These are phyloP conservation scores for Globodera ellingtonae DNA, from an alignment of 1,140 invertebrate genomes.

Conservation along the genomic window DNA sequence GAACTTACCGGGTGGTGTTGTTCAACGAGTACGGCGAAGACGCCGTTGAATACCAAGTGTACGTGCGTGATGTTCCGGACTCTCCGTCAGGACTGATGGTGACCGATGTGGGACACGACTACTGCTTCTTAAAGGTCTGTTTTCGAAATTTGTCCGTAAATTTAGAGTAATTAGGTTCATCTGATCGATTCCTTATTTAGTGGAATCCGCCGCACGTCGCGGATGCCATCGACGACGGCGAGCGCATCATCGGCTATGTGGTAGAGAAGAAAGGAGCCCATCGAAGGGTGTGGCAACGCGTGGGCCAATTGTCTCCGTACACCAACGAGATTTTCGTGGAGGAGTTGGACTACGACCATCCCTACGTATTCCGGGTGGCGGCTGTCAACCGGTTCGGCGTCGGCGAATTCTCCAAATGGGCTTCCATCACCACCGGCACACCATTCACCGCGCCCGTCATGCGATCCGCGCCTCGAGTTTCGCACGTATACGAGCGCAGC, in stretches of 20 bases:
- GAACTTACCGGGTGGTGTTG: constrained; percentile 84
- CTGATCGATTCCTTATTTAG: constrained; percentile 65
- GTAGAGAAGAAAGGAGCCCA: constrained; percentile 75
- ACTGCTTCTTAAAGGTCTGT: constrained; percentile 68
- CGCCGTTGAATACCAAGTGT: constrained; percentile 71
- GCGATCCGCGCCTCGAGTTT: constrained; percentile 39
- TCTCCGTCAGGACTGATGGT: constrained; percentile 86
- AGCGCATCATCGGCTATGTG: constrained; percentile 89
- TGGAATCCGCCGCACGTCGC: constrained; percentile 83
- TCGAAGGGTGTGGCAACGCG: constrained; percentile 50
- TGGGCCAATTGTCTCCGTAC: constrained; percentile 49
- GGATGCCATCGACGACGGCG: constrained; percentile 79
- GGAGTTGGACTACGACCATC: constrained; percentile 59
- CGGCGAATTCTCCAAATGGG: constrained; percentile 51
- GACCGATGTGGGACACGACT: constrained; percentile 92
- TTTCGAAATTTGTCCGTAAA: not conserved
- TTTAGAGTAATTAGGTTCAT: not conserved
- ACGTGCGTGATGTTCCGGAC: constrained; percentile 73
- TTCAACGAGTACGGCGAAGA: constrained; percentile 92
- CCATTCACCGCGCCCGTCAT: constrained; percentile 56
- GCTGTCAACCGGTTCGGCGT: constrained; percentile 58
- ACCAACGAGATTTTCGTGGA: constrained; percentile 52
- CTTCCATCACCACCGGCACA: constrained; percentile 51
- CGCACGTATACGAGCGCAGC: constrained; percentile 29
- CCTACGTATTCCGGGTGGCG: constrained; percentile 58